Evolutionary conservation across 2,797 vertebrate species (phyloP), one percentile per base, ranked within the genome.

Genomic region (Spinibarbus caldwelli): DNA sequence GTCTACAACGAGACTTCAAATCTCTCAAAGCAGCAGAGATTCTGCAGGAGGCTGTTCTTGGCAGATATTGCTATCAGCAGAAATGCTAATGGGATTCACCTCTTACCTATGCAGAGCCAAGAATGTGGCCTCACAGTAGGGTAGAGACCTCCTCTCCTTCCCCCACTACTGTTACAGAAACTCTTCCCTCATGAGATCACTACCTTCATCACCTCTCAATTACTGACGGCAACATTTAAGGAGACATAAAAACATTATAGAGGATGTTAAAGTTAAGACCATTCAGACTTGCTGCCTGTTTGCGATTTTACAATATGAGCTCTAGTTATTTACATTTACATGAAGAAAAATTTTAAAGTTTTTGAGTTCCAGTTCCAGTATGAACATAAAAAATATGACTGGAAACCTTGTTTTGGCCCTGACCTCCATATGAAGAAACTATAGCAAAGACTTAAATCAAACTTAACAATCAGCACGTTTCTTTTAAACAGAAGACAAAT

Each of bases 171-270:
- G 43, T 68, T 47, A 45, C 73, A 59, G 29, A 6, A 75, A 38
- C 73, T 17, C 36, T 5, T 31, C 15, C 26, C 64, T 45, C 19
- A 29, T 21, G 43, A 83, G 57, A 76, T 76, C 57, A 7, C 41
- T 38, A 66, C 64, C 73, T 78, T 84, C 72, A 84, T 87, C 88
- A 87, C 80, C 86, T 86, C 29, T 68, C 81, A 54, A 84, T 86
- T 89, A 88, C 57, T 8, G 67, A 68, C 36, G 5, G 9, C 66
- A 57, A 89, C 83, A 86, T 87, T 86, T 88, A 62, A 83, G 85
- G 68, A 78, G 34, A 29, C 36, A 81, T 52, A 71, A 49, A 71
- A 79, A 76, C 71, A 87, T 54, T 84, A 78, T 72, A 52, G 38
- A 57, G 52, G 52, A 82, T 31, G 52, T 73, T 73, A 12, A 38